Percentiles rank a stretch among this genome's conserved stretches.
Evolutionary conservation across 2,797 vertebrate species (phyloP).

Genomic region (Schizopygopsis pylzovi): DNA sequence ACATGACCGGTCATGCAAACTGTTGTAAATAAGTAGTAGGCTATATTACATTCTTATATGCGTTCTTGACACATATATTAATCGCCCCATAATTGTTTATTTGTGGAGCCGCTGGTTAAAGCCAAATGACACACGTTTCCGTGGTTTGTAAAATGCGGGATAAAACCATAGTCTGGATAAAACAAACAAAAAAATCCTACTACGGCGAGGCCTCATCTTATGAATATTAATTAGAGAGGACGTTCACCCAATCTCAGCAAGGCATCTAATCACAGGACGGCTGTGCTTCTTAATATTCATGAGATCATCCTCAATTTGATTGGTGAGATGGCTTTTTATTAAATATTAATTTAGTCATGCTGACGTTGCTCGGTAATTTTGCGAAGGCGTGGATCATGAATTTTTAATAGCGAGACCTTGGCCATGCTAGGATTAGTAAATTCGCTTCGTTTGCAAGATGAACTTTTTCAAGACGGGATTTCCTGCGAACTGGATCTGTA

Average conservation of each 20-base stretch:
- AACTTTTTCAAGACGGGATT: conserved; percentile 45
- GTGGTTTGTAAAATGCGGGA: neutral
- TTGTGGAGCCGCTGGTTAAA: too few species aligned
- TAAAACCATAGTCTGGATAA: neutral
- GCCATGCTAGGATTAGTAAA: neutral
- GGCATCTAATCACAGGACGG: neutral
- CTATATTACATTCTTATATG: neutral
- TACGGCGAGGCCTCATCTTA: neutral
- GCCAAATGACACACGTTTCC: neutral
- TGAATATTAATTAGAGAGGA: conserved; percentile 16
- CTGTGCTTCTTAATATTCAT: neutral
- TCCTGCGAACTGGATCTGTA: conserved; percentile 45
- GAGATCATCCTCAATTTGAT: neutral
- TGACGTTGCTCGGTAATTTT: neutral
- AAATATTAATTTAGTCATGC: neutral
- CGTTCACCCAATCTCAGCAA: neutral
- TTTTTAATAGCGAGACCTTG: neutral
- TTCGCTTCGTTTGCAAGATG: conserved; percentile 4
- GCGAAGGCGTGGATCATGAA: neutral
- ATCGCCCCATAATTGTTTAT: neutral
- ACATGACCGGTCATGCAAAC: conserved; percentile 57
- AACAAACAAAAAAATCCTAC: neutral
- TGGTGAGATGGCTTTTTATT: neutral
- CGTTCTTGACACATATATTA: neutral
- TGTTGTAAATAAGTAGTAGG: neutral